These are phyloP conservation scores for Hydropsyche tenuis DNA, from an alignment of 1,140 invertebrate genomes.

Conservation along the genomic window DNA sequence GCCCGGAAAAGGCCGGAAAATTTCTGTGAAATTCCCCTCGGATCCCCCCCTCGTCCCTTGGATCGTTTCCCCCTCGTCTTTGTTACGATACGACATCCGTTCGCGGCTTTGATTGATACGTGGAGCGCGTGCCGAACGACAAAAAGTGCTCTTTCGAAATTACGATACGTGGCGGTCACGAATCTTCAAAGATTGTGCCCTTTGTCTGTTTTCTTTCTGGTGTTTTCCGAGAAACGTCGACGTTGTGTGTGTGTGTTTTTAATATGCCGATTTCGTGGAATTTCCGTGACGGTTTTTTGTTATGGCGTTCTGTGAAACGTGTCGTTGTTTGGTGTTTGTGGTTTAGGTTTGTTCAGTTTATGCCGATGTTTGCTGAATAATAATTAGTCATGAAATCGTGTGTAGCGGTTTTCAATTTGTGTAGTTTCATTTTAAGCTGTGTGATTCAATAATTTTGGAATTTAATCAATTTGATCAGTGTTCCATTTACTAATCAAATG, in stretches of 20 bases:
- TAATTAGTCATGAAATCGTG: too few relatives aligned
- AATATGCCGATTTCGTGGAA: background rate
- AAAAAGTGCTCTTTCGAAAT: background rate
- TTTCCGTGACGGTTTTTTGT: background rate
- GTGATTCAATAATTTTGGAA: too few relatives aligned
- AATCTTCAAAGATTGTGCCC: background rate
- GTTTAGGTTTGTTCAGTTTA: too few relatives aligned
- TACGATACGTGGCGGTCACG: background rate
- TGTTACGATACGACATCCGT: too few relatives aligned
- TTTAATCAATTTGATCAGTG: too few relatives aligned
- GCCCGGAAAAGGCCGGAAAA: slow-evolving; percentile 2
- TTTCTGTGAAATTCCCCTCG: too few relatives aligned
- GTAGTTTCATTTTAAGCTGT: too few relatives aligned
- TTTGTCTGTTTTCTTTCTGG: background rate
- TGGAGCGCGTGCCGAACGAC: background rate
- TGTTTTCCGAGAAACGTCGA: background rate
- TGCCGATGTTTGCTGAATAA: too few relatives aligned
- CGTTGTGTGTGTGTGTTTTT: background rate
- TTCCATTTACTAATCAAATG: too few relatives aligned
- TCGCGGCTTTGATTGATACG: slow-evolving; percentile 20
- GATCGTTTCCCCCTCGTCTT: background rate
- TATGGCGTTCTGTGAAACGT: background rate
- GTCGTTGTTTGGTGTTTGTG: too few relatives aligned
- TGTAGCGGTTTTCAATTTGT: too few relatives aligned
- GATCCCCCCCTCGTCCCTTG: too few relatives aligned